Evolutionary conservation across 2,888 invertebrate genomes (phyloP).

Genomic region (Zonitis immaculata): DNA sequence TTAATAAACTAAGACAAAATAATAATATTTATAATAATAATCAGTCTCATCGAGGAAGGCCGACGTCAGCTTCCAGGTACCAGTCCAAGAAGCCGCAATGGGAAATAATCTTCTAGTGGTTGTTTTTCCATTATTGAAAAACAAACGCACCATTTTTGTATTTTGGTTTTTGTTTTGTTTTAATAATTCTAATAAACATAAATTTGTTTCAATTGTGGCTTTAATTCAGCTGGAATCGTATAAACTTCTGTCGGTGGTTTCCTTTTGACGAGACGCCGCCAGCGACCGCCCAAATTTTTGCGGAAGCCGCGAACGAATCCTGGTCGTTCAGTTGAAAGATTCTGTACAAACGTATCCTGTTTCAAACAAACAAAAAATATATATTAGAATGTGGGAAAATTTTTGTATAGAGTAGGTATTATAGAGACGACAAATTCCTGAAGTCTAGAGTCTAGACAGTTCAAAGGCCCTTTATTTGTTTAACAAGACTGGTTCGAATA

Average conservation of each 20-base stretch:
- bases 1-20: neutral
- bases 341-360: conserved; percentile 78
- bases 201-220: conserved; percentile 82
- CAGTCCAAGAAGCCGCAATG: conserved; percentile 17
- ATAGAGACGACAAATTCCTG: neutral
- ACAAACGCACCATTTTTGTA: neutral
- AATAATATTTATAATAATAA: conserved; percentile 32
- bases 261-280: conserved; percentile 79
- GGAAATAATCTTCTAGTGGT: conserved; percentile 7
- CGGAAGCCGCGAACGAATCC: conserved; percentile 76
- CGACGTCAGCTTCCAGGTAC: conserved; percentile 20
- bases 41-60: conserved; percentile 46
- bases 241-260: conserved; percentile 77
- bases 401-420: too few species aligned
- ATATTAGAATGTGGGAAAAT: neutral
- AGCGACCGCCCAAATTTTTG: conserved; percentile 80
- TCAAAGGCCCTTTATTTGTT: conserved; percentile 1
- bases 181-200: conserved; percentile 63
- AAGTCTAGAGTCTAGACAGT: conserved; percentile 1
- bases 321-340: conserved; percentile 59
- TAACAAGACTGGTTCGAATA: neutral
- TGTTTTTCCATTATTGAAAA: neutral
- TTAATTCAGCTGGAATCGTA: conserved; percentile 81
- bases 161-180: neutral
- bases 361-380: conserved; percentile 50